Evolutionary conservation across 2,888 invertebrate species (phyloP).

Genomic region (Sesia bembeciformis): DNA sequence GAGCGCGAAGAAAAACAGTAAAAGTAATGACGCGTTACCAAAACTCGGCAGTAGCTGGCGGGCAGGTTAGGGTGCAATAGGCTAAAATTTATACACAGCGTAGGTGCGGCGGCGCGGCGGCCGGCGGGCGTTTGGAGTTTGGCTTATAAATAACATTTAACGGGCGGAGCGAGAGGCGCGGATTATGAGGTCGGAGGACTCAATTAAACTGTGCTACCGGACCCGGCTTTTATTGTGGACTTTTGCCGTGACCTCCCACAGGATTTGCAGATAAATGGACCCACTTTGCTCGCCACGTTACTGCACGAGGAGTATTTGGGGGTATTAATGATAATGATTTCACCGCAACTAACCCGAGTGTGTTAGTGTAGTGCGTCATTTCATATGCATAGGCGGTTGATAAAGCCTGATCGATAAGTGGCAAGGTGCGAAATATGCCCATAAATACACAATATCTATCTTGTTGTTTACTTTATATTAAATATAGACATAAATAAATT

Average conservation of each 20-base stretch:
- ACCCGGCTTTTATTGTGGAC: constrained; percentile 68
- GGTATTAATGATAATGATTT: constrained; percentile 44
- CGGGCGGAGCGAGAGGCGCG: constrained; percentile 54
- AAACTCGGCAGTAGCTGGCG: constrained; percentile 24
- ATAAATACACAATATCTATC: background rate
- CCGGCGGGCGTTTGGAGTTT: constrained; percentile 43
- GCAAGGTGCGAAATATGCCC: background rate
- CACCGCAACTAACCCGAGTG: constrained; percentile 16
- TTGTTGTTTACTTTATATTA: background rate
- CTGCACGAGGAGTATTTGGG: constrained; percentile 35
- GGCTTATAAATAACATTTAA: constrained; percentile 71
- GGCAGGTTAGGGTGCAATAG: constrained; percentile 38
- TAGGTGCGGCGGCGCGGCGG: constrained; percentile 24
- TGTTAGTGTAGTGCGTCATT: constrained; percentile 2
- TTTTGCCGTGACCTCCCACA: constrained; percentile 63
- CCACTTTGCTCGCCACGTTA: constrained; percentile 49
- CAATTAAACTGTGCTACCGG: constrained; percentile 71
- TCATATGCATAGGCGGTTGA: background rate
- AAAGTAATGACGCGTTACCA: constrained; percentile 34
- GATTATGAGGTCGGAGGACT: constrained; percentile 73
- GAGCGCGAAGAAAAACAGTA: constrained; percentile 54
- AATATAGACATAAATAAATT: background rate
- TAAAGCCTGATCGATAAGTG: background rate
- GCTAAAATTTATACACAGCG: constrained; percentile 46
- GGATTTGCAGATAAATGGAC: constrained; percentile 64